phyloP scores from a whole-genome alignment of 2,113 vertebrate species.

The Siphamia tubifer region DNA sequence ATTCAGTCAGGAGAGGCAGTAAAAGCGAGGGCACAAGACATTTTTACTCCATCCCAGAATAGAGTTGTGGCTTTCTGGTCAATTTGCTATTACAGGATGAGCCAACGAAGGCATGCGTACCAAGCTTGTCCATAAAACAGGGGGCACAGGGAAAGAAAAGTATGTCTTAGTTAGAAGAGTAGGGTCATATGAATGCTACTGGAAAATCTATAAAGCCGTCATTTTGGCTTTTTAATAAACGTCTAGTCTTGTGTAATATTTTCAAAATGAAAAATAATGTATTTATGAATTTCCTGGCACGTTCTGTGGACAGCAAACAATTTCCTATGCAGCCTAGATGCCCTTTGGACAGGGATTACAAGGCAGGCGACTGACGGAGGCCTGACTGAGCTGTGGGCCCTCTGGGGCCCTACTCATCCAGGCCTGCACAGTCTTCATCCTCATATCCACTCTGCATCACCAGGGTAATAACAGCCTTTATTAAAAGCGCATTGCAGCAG shows the following conservation, averaged over 20 bases:
- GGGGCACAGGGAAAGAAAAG: conserved; percentile 54
- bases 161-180: conserved; percentile 60
- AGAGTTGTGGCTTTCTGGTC: conserved; percentile 68
- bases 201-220: conserved; percentile 81
- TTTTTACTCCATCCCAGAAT: conserved; percentile 69
- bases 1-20: conserved; percentile 36
- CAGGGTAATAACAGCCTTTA: conserved; percentile 80
- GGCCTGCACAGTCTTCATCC: conserved; percentile 63
- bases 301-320: conserved; percentile 76
- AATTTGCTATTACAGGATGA: conserved; percentile 70
- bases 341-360: conserved; percentile 81
- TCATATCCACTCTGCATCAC: conserved; percentile 75
- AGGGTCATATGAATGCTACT: conserved; percentile 59
- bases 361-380: conserved; percentile 77
- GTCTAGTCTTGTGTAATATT: conserved; percentile 77
- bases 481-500: conserved; percentile 79
- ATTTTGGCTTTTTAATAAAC: conserved; percentile 82
- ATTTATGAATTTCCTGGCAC: conserved; percentile 81
- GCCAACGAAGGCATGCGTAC: conserved; percentile 67
- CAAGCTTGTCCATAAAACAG: conserved; percentile 57
- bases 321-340: conserved; percentile 80
- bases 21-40: conserved; percentile 58
- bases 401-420: conserved; percentile 71
- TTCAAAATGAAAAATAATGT: conserved; percentile 81
- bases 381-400: conserved; percentile 66